These are phyloP conservation scores for Drosophila lacicola DNA, from an alignment of 2,888 invertebrate genomes.

Conservation along the genomic window DNA sequence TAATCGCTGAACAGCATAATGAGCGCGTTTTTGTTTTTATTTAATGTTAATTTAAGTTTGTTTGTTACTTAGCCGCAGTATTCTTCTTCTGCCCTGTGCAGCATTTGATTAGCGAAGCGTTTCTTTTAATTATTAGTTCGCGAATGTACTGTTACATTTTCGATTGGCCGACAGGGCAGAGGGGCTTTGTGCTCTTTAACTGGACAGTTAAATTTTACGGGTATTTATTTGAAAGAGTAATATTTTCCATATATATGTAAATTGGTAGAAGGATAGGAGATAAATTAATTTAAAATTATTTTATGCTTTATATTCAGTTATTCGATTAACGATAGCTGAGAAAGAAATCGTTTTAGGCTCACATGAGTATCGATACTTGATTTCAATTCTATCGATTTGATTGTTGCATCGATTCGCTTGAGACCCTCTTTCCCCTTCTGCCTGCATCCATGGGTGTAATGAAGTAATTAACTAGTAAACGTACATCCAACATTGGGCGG, in stretches of 20 bases:
- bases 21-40: neutral
- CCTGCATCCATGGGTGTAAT: neutral
- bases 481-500: constrained; percentile 33
- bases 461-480: constrained; percentile 23
- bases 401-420: neutral
- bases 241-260: too few species aligned
- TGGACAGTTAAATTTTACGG: too few species aligned
- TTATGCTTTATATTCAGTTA: neutral
- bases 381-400: neutral
- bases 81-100: neutral
- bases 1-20: constrained; percentile 4
- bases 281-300: neutral
- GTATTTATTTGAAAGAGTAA: too few species aligned
- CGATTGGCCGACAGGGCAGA: neutral
- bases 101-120: neutral
- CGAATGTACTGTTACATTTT: neutral
- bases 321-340: neutral
- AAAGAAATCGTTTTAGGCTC: neutral
- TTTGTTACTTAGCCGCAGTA: constrained; percentile 1
- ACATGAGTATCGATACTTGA: neutral
- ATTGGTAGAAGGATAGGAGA: too few species aligned
- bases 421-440: too few species aligned
- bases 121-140: constrained; percentile 3
- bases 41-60: constrained; percentile 5
- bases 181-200: too few species aligned